phyloP scores from a whole-genome alignment of 1,140 invertebrate genomes.

The Dendrolimus punctatus region DNA sequence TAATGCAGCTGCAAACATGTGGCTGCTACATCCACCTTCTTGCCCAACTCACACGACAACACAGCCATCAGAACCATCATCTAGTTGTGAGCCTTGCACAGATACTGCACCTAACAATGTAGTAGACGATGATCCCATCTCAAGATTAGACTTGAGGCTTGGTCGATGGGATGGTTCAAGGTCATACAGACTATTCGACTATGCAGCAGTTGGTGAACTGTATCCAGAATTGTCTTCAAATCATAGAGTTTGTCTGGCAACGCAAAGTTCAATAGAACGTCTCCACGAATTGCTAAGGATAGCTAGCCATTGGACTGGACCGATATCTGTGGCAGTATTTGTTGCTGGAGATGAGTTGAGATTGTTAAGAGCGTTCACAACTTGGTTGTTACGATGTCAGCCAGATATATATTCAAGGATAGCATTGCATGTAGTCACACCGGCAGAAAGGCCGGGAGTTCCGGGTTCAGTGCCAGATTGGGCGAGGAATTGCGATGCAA shows the following conservation, averaged over 20 bases:
- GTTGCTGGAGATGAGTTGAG: constrained; percentile 83
- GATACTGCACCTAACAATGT: constrained; percentile 37
- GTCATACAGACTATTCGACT: constrained; percentile 82
- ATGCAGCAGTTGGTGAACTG: constrained; percentile 77
- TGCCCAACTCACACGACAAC: constrained; percentile 34
- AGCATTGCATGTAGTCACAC: constrained; percentile 46
- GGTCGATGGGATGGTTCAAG: constrained; percentile 82
- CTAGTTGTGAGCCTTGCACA: constrained; percentile 51
- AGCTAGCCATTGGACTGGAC: constrained; percentile 86
- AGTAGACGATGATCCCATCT: constrained; percentile 65
- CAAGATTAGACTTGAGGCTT: constrained; percentile 75
- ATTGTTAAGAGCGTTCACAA: constrained; percentile 78
- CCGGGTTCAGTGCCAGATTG: constrained; percentile 77
- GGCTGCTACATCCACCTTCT: constrained; percentile 71
- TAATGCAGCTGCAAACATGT: constrained; percentile 80
- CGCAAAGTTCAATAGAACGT: constrained; percentile 87
- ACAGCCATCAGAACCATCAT: constrained; percentile 27
- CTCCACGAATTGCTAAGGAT: constrained; percentile 84
- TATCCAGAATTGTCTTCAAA: constrained; percentile 73
- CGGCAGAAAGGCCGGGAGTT: constrained; percentile 52
- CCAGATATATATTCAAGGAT: constrained; percentile 73
- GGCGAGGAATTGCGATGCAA: constrained; percentile 42
- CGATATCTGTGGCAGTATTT: constrained; percentile 89
- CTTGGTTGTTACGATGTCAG: constrained; percentile 84
- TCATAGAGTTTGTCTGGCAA: constrained; percentile 83